Base-by-base conservation (phyloP, 2,888 invertebrate species). In the Drosophila nr. medialis region DNA sequence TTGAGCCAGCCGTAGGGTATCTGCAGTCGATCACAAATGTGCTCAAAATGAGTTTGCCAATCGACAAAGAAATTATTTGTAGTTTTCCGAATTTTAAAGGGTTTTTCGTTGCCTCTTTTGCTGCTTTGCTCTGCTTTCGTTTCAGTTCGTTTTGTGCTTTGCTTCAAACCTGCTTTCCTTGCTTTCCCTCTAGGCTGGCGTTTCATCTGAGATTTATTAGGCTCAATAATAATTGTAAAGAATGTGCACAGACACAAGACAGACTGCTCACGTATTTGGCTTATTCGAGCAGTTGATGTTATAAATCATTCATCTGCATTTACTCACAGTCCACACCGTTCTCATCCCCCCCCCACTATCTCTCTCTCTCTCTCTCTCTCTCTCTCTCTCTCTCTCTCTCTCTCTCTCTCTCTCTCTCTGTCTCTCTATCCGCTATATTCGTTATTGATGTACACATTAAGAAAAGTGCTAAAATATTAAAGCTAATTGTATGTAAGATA, bases 331-430 rank as follows among this genome's bases (percentile, higher is more conserved):
- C 21, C 54, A 49, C 58, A 53, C 42, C 32, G 34, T 15, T 45
- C 34, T n/a, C 36, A n/a, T 60, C 49, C 7, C 53, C 4, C 0
- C 11, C 11, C 3, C n/a, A 15, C 18, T 8, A 1, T 21, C 2
- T 13, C 36, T 24, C 48, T 0, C 11, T n/a, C n/a, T n/a, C n/a
- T n/a, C n/a, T n/a, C n/a, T n/a, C n/a, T n/a, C n/a, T n/a, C n/a
- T n/a, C n/a, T n/a, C n/a, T n/a, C n/a, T n/a, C n/a, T 4, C 6
- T 93, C 95, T 99, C 93, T 99, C 99, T 95, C 97, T 6, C 13
- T 11, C 27, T n/a, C 8, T 2, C 24, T 6, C 11, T 11, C 27
- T n/a, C 5, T 40, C 32, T 45, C 21, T 24, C 51, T 64, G 27
- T 38, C 38, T 21, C 36, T 50, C 54, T 59, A 70, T 72, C 64